Conservation (phyloP, 2,113 vertebrate genomes). For the Uropsilus gracilis region DNA sequence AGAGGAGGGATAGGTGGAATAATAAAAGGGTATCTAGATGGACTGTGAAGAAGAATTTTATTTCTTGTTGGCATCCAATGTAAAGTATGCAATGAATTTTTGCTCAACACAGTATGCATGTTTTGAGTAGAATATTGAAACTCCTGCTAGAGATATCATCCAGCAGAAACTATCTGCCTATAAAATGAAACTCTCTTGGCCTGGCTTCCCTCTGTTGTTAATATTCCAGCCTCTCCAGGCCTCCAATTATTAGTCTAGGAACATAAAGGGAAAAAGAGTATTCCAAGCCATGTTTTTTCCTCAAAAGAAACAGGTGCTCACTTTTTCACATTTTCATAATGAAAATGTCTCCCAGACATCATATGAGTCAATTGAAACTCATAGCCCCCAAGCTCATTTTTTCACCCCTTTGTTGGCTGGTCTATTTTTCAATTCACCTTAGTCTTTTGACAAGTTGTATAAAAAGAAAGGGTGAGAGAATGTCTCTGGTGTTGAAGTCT, state of each 20-base stretch:
- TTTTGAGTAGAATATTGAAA: background rate
- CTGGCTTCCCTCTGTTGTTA: background rate
- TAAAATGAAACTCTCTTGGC: background rate
- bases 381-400: conserved; percentile 48
- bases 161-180: background rate
- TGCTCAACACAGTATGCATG: background rate
- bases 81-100: background rate
- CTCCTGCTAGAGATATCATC: background rate
- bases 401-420: conserved; percentile 29
- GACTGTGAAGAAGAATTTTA: background rate
- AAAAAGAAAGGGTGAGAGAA: conserved; percentile 71
- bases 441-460: conserved; percentile 75
- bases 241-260: background rate
- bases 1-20: background rate
- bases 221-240: background rate
- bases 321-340: conserved; percentile 41
- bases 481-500: conserved; percentile 29
- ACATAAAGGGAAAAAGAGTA: background rate
- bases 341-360: conserved; percentile 64
- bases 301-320: conserved; percentile 19
- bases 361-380: conserved; percentile 42
- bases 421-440: conserved; percentile 74
- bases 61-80: background rate
- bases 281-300: background rate
- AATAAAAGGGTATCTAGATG: background rate